These are phyloP conservation scores for Ctenicera cuprea DNA, from an alignment of 2,888 invertebrate species.

Conservation along the genomic window DNA sequence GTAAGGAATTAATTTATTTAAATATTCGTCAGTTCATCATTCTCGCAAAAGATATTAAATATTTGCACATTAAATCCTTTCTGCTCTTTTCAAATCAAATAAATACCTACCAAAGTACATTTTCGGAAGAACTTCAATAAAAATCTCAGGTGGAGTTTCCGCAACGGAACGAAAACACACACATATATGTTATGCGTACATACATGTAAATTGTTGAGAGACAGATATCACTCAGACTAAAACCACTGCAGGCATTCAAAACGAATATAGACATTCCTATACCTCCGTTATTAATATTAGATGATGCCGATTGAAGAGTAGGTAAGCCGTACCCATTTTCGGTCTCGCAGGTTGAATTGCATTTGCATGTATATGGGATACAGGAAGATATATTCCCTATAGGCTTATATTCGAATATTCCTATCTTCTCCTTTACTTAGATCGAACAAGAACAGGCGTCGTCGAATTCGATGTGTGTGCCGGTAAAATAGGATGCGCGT, in stretches of 20 bases:
- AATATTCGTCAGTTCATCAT: too few species aligned
- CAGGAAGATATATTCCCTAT: slow-evolving; percentile 60
- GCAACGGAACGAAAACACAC: slow-evolving; percentile 14
- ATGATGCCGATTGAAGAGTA: slow-evolving; percentile 64
- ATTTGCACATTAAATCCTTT: not conserved
- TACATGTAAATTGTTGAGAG: slow-evolving; percentile 38
- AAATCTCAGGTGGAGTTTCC: not conserved
- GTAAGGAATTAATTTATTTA: too few species aligned
- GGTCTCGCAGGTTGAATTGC: slow-evolving; percentile 67
- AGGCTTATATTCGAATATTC: slow-evolving; percentile 55
- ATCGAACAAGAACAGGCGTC: slow-evolving; percentile 48
- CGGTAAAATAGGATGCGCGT: slow-evolving; percentile 26
- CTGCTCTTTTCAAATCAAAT: not conserved
- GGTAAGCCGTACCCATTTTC: slow-evolving; percentile 65
- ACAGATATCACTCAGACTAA: slow-evolving; percentile 51
- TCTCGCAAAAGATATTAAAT: too few species aligned
- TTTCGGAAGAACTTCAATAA: not conserved
- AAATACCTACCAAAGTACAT: not conserved
- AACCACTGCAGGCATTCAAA: slow-evolving; percentile 55
- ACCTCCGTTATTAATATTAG: slow-evolving; percentile 64
- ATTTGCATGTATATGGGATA: slow-evolving; percentile 71
- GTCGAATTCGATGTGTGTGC: slow-evolving; percentile 45
- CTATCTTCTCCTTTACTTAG: slow-evolving; percentile 41
- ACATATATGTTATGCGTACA: slow-evolving; percentile 7
- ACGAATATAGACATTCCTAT: slow-evolving; percentile 54